Evolutionary conservation across 2,113 vertebrate genomes (phyloP).

Genomic region (Poeciliopsis prolifica): DNA sequence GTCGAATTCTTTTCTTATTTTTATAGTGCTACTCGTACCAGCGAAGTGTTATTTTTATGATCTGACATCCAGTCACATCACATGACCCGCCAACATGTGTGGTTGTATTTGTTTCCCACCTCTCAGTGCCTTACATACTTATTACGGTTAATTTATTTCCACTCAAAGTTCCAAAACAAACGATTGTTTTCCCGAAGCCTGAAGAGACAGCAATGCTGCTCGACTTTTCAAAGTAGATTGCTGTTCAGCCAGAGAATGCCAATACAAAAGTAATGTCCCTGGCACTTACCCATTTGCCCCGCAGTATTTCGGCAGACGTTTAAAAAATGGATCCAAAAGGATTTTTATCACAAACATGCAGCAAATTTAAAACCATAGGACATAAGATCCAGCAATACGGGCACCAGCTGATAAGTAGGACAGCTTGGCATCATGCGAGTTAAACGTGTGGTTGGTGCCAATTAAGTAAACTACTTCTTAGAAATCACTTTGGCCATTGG

Average conservation of each 20-base stretch:
- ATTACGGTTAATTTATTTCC: slow-evolving; percentile 1
- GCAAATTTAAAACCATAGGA: slow-evolving; percentile 47
- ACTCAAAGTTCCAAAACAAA: slow-evolving; percentile 29
- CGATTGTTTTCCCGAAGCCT: slow-evolving; percentile 25
- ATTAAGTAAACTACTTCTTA: slow-evolving; percentile 33
- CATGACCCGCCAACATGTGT: not conserved
- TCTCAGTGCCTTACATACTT: not conserved
- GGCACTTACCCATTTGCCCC: slow-evolving; percentile 53
- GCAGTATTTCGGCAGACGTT: slow-evolving; percentile 41
- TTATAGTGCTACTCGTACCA: not conserved
- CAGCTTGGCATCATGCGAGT: slow-evolving; percentile 43
- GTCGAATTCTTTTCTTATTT: not conserved
- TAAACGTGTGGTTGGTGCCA: slow-evolving; percentile 21
- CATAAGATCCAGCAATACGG: slow-evolving; percentile 42
- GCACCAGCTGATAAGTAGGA: slow-evolving; percentile 49
- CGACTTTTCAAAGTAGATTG: slow-evolving; percentile 50
- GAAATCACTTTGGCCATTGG: slow-evolving; percentile 19
- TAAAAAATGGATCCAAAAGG: slow-evolving; percentile 23
- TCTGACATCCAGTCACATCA: not conserved
- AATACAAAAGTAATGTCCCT: slow-evolving; percentile 30
- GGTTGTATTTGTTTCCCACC: not conserved
- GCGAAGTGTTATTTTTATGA: too few relatives aligned
- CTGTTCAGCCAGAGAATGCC: slow-evolving; percentile 36
- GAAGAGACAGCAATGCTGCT: slow-evolving; percentile 12
- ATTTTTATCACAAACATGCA: slow-evolving; percentile 30